A percentile compares a stretch with the other conserved stretches of the same genome.
phyloP scores from a whole-genome alignment of 2,113 vertebrate genomes.

The Hydrolagus affinis region DNA sequence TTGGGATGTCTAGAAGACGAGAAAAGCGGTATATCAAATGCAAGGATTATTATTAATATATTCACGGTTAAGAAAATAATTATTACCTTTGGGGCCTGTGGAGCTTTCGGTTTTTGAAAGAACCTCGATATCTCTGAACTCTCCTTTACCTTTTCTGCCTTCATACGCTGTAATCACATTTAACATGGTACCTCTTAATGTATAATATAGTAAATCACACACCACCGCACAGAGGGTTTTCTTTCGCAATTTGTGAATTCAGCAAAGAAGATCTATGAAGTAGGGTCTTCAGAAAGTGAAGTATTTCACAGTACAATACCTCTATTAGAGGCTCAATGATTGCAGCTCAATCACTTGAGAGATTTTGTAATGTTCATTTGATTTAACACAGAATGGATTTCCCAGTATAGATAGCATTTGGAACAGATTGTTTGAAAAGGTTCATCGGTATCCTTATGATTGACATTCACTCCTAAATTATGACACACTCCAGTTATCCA shows the following conservation, averaged over 20 bases:
- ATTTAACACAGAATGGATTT: too few relatives aligned
- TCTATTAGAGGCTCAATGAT: not conserved
- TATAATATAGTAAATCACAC: not conserved
- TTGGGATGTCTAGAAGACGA: too few relatives aligned
- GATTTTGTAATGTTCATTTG: too few relatives aligned
- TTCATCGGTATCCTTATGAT: too few relatives aligned
- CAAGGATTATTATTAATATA: too few relatives aligned
- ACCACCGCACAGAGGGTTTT: too few relatives aligned
- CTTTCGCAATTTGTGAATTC: not conserved
- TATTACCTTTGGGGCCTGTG: conserved; percentile 80
- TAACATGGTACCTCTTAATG: not conserved
- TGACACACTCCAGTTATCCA: too few relatives aligned
- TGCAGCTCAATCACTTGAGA: not conserved
- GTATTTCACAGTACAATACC: not conserved
- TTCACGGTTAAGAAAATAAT: not conserved
- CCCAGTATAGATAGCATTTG: too few relatives aligned
- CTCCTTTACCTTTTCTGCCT: conserved; percentile 71
- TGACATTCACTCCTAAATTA: too few relatives aligned
- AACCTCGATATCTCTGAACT: conserved; percentile 80
- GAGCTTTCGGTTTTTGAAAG: conserved; percentile 87
- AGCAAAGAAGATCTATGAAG: not conserved
- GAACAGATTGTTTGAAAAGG: too few relatives aligned
- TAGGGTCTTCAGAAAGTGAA: not conserved
- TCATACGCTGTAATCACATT: conserved; percentile 64
- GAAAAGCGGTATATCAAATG: too few relatives aligned